Evolutionary conservation across 2,113 vertebrate species (phyloP), one percentile per base, ranked within the genome.

Genomic region (Embiotoca jacksoni): DNA sequence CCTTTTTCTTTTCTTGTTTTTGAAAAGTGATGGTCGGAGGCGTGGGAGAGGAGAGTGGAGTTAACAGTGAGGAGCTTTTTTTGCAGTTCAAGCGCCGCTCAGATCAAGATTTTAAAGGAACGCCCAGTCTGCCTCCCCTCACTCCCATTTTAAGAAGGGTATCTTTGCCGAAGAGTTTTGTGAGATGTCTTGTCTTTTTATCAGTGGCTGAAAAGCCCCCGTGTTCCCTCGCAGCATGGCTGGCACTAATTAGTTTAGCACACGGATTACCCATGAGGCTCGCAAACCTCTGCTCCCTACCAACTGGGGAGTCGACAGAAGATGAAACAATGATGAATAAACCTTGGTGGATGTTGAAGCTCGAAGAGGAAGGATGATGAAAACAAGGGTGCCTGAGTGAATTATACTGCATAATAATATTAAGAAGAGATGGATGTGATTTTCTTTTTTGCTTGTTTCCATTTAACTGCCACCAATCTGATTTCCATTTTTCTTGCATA

Each of bases 201-300:
- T 86, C 79, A 67, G 65, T 11, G 36, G 62, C 71, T 79, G 80
- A 86, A 88, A 84, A 88, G 60, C 58, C 71, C 57, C 61, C 35
- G 37, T 75, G 81, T 84, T 87, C 82, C 78, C 62, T 83, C 87
- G 50, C 91, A 90, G 91, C 86, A 78, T 81, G 86, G 66, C 80
- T 89, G 83, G 30, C 15, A n/a, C 86, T 91, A 92, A 92, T 93
- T 91, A 92, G 88, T 72, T 78, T 85, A 74, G 74, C 72, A 66
- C 78, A 78, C 69, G 69, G 44, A 82, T 90, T 86, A 86, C 82
- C 84, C 88, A 83, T 11, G 37, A 83, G 86, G 75, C 85, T 55
- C 62, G n/a, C 59, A 60, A 86, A 87, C 76, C 82, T 67, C 55
- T 83, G 82, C 83, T 75, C 71, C 72, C 57, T 67, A 69, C 82